These are phyloP conservation scores for Epinephelus moara DNA, from an alignment of 2,113 vertebrate species.

Conservation along the genomic window DNA sequence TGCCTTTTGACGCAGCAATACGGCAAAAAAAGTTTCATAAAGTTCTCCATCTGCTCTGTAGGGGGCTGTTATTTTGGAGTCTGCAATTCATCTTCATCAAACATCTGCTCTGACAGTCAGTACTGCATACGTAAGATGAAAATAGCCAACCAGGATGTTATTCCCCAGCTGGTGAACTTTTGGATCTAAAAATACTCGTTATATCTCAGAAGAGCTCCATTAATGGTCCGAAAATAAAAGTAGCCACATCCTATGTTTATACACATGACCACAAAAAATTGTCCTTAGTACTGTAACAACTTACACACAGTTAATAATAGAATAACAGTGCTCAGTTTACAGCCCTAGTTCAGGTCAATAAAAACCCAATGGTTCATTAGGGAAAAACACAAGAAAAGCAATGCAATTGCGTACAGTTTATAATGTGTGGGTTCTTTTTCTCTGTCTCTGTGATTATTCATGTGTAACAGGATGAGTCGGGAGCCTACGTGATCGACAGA, in stretches of 20 bases:
- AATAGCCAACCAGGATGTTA: slow-evolving; percentile 44
- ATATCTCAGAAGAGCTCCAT: neutral
- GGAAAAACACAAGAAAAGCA: neutral
- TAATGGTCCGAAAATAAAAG: neutral
- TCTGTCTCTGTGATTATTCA: slow-evolving; percentile 10
- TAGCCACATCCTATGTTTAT: neutral
- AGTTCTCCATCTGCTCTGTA: no score
- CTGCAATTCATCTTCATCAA: neutral
- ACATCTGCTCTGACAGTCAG: neutral
- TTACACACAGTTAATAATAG: neutral
- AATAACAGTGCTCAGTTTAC: neutral
- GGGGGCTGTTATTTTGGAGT: slow-evolving; percentile 29
- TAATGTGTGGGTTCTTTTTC: neutral
- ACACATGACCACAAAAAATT: neutral
- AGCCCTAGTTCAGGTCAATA: neutral
- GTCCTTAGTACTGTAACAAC: neutral
- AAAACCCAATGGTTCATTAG: neutral
- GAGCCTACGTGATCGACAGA: slow-evolving; percentile 98
- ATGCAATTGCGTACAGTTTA: neutral
- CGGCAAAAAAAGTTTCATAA: neutral
- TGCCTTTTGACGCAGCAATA: neutral
- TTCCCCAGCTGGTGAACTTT: slow-evolving; percentile 5
- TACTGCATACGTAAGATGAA: slow-evolving; percentile 8
- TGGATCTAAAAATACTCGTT: slow-evolving; percentile 37
- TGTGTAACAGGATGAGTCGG: slow-evolving; percentile 91